Percentiles rank a stretch among this genome's conserved stretches.
These are phyloP conservation scores for Catostylus mosaicus DNA, from an alignment of 30 jellyfish, hydroid and myxozoan genomes.

Conservation along the genomic window DNA sequence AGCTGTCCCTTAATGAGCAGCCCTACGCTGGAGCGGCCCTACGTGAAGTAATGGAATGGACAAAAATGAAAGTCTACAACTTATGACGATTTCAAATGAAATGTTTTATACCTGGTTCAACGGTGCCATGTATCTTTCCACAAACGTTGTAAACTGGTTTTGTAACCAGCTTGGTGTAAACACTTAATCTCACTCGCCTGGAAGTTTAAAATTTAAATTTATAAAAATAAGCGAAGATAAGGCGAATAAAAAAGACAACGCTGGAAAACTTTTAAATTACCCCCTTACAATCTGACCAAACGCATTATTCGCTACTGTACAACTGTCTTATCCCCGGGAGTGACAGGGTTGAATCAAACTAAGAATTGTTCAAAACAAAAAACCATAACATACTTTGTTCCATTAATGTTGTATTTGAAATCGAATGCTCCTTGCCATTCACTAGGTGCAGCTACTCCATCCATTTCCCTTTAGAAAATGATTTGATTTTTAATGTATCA, in stretches of 20 bases:
- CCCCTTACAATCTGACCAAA: no score
- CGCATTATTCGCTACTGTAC: no score
- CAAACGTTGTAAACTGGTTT: slow-evolving; percentile 79
- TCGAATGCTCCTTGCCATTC: slow-evolving; percentile 89
- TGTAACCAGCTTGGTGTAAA: slow-evolving; percentile 58
- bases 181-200: slow-evolving; percentile 77
- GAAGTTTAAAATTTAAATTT: no score
- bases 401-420: slow-evolving; percentile 64
- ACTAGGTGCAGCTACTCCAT: slow-evolving; percentile 51
- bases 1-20: no score
- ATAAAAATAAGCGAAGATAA: no score
- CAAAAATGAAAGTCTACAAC: background rate
- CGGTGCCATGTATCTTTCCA: slow-evolving; percentile 87
- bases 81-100: background rate
- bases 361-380: no score
- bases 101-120: slow-evolving; percentile 95
- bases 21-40: no score
- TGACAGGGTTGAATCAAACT: no score
- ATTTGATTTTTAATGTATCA: background rate
- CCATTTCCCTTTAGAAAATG: slow-evolving; percentile 26
- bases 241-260: no score
- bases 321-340: no score
- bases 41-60: no score
- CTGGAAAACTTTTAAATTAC: no score
- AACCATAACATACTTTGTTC: slow-evolving; percentile 25